Conservation (phyloP, 64 coral and sea anemone genomes). For the Trachythela sp. region DNA sequence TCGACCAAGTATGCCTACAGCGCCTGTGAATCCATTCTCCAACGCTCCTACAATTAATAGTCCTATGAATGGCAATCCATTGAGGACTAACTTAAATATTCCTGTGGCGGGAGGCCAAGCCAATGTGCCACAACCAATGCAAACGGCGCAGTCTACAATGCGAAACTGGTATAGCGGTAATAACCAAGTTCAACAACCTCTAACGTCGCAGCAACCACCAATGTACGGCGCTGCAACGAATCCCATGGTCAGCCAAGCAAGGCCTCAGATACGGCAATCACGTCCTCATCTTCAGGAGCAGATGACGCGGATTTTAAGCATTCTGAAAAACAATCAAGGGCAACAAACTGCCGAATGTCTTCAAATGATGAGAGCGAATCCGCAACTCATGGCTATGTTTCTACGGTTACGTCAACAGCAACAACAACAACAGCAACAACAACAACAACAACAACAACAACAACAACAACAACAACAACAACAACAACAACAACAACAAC, state of each 20-base stretch:
- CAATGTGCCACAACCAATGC: not conserved
- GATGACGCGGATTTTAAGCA: not conserved
- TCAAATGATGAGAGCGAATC: conserved; percentile 85
- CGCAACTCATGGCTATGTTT: conserved; percentile 72
- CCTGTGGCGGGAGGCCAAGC: not conserved
- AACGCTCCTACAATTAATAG: not conserved
- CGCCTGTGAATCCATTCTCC: not conserved
- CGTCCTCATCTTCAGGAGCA: conserved; percentile 20
- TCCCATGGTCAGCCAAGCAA: not conserved
- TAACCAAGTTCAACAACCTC: not conserved
- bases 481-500: too few relatives aligned
- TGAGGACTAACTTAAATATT: not conserved
- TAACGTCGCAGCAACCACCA: not conserved
- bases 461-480: conserved; percentile 61
- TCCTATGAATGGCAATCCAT: not conserved
- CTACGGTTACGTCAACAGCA: conserved; percentile 54
- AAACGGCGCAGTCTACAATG: not conserved
- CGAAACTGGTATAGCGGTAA: not conserved
- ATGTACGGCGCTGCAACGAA: not conserved
- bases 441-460: conserved; percentile 57
- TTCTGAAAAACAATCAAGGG: conserved; percentile 25
- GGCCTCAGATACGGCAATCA: not conserved
- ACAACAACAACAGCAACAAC: conserved; percentile 47
- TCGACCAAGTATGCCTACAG: not conserved
- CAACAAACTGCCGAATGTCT: conserved; percentile 71